Evolutionary conservation across 2,888 invertebrate genomes (phyloP), one percentile per base, ranked within the genome.

Genomic region (Nowickia ferox): DNA sequence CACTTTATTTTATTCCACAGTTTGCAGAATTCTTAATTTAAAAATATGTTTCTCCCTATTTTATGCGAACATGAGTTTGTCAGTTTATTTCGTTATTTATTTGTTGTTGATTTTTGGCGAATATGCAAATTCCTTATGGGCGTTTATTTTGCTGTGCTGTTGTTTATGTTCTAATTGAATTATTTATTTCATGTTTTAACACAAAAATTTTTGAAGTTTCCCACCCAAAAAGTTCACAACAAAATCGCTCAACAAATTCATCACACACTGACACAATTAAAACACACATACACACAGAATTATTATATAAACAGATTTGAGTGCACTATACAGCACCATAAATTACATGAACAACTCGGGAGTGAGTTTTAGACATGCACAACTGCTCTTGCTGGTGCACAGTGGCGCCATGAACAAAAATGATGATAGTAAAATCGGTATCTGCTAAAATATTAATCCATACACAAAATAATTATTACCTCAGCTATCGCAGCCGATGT

Each of bases 131-230:
- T 77, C 51, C 38, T 65, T 72, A 59, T 48, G 72, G 83, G 83
- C 77, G 83, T 83, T 71, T 59, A 51, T 66, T 46, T 15, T 59
- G 53, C 68, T 72, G 30, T 30, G 66, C 42, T 65, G 80, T 80
- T 84, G 80, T 84, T 84, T 71, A 61, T 82, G 75, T 78, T 78
- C 75, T 86, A 86, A 86, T 86, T 86, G 79, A 86, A 86, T 83
- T 76, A 86, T 86, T 79, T 86, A 83, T 86, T 79, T 83, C 74
- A 76, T 86, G 82, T 86, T 85, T 79, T 30, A 59, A 72, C 65
- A 83, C 42, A 66, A 65, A 40, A 6, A 46, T 81, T 55, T 76
- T 65, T 77, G 65, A 86, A 83, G 65, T 83, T 86, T 86, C 82
- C 82, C 86, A 83, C 86, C 82, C 82, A 86, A 78, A 85, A 81